These are phyloP conservation scores for Cheilosia scutellata DNA, from an alignment of 2,888 invertebrate genomes.

Conservation along the genomic window DNA sequence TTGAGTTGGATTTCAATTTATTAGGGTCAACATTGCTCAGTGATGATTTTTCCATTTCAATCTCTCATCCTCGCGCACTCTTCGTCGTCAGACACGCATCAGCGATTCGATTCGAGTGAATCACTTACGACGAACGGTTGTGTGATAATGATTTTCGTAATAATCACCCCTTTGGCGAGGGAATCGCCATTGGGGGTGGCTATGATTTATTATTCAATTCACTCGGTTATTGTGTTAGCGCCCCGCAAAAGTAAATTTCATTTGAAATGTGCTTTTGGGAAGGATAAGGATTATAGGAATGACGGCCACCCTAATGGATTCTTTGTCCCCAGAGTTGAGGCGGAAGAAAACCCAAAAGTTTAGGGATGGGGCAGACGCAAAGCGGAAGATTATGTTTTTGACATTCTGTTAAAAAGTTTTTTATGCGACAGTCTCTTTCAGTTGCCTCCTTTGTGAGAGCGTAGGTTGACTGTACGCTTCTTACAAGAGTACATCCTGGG, in stretches of 20 bases:
- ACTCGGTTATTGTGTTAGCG: conserved; percentile 25
- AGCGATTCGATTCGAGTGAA: conserved; percentile 21
- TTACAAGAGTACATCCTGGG: too few species aligned
- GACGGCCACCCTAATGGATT: conserved; percentile 13
- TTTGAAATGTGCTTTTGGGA: conserved; percentile 19
- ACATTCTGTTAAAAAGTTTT: too few species aligned
- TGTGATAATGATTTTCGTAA: conserved; percentile 44
- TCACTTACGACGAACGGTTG: conserved; percentile 20
- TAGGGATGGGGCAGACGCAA: too few species aligned
- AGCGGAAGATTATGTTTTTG: too few species aligned
- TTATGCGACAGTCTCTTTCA: too few species aligned
- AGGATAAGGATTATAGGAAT: not conserved
- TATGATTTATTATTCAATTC: conserved; percentile 50
- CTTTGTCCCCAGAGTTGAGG: not conserved
- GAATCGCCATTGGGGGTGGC: not conserved
- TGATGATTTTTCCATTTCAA: conserved; percentile 26
- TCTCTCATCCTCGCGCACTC: not conserved
- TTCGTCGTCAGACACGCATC: conserved; percentile 10
- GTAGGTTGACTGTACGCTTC: too few species aligned
- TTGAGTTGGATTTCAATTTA: conserved; percentile 63
- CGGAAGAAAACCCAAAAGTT: too few species aligned
- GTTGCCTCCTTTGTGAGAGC: too few species aligned
- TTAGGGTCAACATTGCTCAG: conserved; percentile 55
- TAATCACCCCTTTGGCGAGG: conserved; percentile 14
- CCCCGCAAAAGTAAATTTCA: conserved; percentile 49